A percentile compares a stretch with the other conserved stretches of the same genome.
Evolutionary conservation across 2,113 vertebrate species (phyloP).

Genomic region (Penelope pileata): DNA sequence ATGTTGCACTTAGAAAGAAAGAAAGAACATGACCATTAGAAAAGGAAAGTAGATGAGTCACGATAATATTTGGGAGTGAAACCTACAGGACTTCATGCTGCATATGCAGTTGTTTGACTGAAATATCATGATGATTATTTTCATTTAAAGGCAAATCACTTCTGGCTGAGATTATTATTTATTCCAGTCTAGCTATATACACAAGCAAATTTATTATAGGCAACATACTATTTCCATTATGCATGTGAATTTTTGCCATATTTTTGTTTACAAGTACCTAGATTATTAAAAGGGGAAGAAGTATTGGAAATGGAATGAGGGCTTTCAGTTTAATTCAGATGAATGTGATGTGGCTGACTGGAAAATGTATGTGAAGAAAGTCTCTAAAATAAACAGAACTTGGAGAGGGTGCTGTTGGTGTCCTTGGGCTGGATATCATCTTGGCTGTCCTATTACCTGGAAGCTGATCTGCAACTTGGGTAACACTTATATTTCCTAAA

Average conservation of each 20-base stretch:
- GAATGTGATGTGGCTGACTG: not conserved
- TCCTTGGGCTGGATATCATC: not conserved
- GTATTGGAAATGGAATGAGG: not conserved
- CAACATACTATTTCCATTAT: not conserved
- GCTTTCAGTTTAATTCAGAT: not conserved
- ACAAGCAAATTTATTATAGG: not conserved
- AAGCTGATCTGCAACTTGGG: not conserved
- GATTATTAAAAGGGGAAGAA: not conserved
- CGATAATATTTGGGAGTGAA: constrained; percentile 5
- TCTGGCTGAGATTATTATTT: not conserved
- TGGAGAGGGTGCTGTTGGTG: not conserved
- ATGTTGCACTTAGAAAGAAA: not conserved
- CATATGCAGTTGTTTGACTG: not conserved
- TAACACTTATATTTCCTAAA: not conserved
- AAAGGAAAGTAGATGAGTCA: constrained; percentile 58
- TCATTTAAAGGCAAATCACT: constrained; percentile 27
- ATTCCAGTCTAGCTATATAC: not conserved
- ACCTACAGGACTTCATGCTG: not conserved
- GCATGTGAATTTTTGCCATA: not conserved
- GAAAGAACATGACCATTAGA: not conserved
- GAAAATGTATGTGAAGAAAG: not conserved
- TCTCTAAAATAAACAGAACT: not conserved
- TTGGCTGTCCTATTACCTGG: not conserved
- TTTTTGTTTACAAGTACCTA: not conserved
- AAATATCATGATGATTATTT: constrained; percentile 18